phyloP scores from a whole-genome alignment of 2,797 vertebrate species.

The Neosilurus hyrtlii region DNA sequence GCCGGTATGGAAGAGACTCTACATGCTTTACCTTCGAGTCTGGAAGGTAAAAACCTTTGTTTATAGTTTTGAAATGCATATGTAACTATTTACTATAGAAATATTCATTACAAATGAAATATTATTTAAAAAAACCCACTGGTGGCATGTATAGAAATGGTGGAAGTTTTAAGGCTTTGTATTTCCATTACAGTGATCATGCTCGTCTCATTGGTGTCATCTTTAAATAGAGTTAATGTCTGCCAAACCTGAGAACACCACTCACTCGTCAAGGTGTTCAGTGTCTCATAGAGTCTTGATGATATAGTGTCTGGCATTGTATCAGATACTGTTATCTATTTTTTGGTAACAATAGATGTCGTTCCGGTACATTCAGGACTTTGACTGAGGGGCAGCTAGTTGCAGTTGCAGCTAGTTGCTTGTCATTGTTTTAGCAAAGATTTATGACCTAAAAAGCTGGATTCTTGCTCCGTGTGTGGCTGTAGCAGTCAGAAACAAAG shows the following conservation, averaged over 20 bases:
- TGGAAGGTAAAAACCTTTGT: constrained; percentile 78
- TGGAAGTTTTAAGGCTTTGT: neutral
- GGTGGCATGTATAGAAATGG: neutral
- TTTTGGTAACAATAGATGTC: no score
- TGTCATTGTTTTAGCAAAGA: no score
- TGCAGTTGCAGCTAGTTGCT: no score
- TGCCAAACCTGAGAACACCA: no score
- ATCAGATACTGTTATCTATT: neutral
- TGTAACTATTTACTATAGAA: neutral
- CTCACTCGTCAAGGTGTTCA: neutral
- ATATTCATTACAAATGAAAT: neutral
- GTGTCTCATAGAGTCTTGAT: neutral
- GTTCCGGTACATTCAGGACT: no score
- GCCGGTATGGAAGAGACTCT: constrained; percentile 93
- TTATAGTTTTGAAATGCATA: neutral
- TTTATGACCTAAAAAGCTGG: no score
- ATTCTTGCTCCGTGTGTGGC: no score
- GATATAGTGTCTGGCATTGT: neutral
- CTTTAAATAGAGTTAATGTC: no score
- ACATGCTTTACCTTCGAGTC: constrained; percentile 99
- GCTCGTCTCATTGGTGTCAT: neutral
- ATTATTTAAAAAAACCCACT: neutral
- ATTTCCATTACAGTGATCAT: neutral
- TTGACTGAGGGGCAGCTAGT: no score
- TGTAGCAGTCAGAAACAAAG: no score